These are phyloP conservation scores for Telmatherina bonti DNA, from an alignment of 2,797 vertebrate genomes.

Conservation along the genomic window DNA sequence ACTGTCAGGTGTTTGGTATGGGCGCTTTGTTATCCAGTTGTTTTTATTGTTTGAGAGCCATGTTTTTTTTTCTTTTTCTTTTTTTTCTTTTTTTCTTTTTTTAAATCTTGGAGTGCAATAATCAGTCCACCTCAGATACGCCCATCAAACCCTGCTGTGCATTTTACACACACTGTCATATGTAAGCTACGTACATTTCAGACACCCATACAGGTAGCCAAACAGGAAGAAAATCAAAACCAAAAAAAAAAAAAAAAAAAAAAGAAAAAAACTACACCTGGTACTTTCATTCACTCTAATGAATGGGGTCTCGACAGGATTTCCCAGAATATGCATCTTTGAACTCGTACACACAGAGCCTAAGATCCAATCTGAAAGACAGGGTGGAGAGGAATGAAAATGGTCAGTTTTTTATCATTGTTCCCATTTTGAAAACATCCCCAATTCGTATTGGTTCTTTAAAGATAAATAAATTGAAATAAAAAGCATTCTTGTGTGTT, in stretches of 20 bases:
- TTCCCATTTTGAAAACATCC: slow-evolving; percentile 84
- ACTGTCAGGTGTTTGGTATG: slow-evolving; percentile 75
- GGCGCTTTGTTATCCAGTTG: slow-evolving; percentile 74
- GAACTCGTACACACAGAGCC: slow-evolving; percentile 63
- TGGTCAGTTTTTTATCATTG: slow-evolving; percentile 79
- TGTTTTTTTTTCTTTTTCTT: slow-evolving; percentile 49
- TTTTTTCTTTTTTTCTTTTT: slow-evolving; percentile 31
- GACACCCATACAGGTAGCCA: slow-evolving; percentile 41
- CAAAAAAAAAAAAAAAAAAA: slow-evolving; percentile 47
- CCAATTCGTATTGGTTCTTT: slow-evolving; percentile 87
- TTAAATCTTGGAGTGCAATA: slow-evolving; percentile 85
- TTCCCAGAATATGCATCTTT: slow-evolving; percentile 62
- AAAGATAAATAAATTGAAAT: slow-evolving; percentile 86
- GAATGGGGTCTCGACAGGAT: slow-evolving; percentile 70
- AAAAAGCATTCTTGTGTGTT: slow-evolving; percentile 62
- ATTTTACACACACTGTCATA: slow-evolving; percentile 32
- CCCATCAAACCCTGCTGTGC: slow-evolving; percentile 76
- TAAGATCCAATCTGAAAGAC: slow-evolving; percentile 78
- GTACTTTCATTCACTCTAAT: slow-evolving; percentile 76
- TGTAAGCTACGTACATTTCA: slow-evolving; percentile 25
- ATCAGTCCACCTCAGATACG: slow-evolving; percentile 82
- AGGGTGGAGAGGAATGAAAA: slow-evolving; percentile 74
- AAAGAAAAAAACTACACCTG: slow-evolving; percentile 70
- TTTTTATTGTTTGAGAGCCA: slow-evolving; percentile 75
- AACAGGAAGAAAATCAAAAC: slow-evolving; percentile 61